A percentile compares a stretch with the other conserved stretches of the same genome.
These are phyloP conservation scores for Parthenolecanium corni DNA, from an alignment of 2,888 invertebrate genomes.

Conservation along the genomic window DNA sequence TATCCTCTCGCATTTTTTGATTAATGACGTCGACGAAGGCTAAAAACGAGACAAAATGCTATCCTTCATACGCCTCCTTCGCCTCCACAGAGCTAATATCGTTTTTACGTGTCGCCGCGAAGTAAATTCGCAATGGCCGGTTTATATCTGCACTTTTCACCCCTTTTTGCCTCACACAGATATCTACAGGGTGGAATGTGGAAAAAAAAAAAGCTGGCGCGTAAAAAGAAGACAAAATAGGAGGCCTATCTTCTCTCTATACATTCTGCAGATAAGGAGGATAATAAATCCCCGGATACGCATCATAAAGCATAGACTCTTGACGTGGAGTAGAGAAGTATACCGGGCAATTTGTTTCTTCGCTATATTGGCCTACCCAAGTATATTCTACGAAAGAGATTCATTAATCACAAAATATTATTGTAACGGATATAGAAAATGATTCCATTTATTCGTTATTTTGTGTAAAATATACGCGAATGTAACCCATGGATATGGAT, in stretches of 20 bases:
- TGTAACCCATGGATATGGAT: no score
- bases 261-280: conserved; percentile 16
- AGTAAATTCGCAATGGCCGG: conserved; percentile 16
- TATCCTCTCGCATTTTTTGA: no score
- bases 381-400: conserved; percentile 15
- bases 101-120: conserved; percentile 9
- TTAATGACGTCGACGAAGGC: no score
- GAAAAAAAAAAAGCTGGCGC: no score
- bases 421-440: conserved; percentile 21
- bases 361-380: conserved; percentile 7
- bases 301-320: conserved; percentile 20
- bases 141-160: background rate
- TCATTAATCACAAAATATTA: conserved; percentile 24
- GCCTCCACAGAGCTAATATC: no score
- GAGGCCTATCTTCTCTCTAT: conserved; percentile 17
- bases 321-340: conserved; percentile 16
- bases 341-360: conserved; percentile 24
- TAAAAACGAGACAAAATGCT: no score
- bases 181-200: no score
- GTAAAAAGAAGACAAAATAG: no score
- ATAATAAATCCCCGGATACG: conserved; percentile 24
- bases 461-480: conserved; percentile 5
- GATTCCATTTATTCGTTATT: conserved; percentile 23
- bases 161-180: no score
- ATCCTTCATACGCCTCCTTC: no score